Conservation (phyloP, 2,888 invertebrate genomes). For the Pandemis corylana region DNA sequence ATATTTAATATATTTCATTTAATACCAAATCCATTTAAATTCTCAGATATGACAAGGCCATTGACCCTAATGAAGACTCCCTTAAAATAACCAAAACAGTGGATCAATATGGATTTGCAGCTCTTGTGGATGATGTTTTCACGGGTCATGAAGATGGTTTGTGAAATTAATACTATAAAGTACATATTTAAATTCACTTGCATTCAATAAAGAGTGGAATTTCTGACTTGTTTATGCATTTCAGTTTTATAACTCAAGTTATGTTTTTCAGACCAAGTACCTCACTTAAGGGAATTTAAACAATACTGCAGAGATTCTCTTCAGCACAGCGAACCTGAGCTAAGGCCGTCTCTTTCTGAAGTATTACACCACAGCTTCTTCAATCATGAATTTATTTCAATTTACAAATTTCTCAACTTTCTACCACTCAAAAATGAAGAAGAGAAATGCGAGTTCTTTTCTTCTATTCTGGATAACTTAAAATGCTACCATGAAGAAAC, state of each 20-base stretch:
- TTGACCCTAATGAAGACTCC: constrained; percentile 89
- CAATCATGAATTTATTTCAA: constrained; percentile 93
- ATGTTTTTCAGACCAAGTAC: constrained; percentile 86
- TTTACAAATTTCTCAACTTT: constrained; percentile 93
- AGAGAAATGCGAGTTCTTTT: constrained; percentile 92
- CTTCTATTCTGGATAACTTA: constrained; percentile 87
- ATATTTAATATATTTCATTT: neutral
- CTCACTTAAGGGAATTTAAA: constrained; percentile 88
- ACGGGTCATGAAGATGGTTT: constrained; percentile 85
- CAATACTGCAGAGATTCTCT: constrained; percentile 88
- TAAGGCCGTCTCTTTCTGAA: constrained; percentile 88
- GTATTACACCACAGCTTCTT: constrained; percentile 91
- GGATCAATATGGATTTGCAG: constrained; percentile 91
- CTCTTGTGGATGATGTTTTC: constrained; percentile 90
- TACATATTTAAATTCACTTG: neutral
- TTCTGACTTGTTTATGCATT: neutral
- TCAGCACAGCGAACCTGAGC: constrained; percentile 86
- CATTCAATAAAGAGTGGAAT: neutral
- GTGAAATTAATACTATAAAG: constrained; percentile 13
- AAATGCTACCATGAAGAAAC: constrained; percentile 91
- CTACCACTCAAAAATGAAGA: constrained; percentile 91
- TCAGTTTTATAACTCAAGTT: neutral
- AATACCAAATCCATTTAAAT: constrained; percentile 17
- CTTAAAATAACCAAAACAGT: constrained; percentile 85
- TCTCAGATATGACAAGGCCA: constrained; percentile 88